Evolutionary conservation across 2,888 invertebrate genomes (phyloP).

Genomic region (Dasypolia templi): DNA sequence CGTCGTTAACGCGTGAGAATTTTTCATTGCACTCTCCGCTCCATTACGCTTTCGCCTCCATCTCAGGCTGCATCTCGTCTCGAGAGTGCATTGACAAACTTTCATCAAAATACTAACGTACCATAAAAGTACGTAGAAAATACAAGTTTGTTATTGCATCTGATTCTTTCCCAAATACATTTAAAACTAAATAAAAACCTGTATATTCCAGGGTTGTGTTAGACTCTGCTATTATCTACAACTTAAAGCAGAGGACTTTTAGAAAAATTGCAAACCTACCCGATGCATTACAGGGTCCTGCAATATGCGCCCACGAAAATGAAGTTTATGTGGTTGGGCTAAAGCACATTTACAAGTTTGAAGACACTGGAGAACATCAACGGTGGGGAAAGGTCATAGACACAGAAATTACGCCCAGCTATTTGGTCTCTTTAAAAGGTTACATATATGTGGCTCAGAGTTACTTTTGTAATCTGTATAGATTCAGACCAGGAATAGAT

Average conservation of each 20-base stretch:
- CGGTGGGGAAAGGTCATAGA: slow-evolving; percentile 73
- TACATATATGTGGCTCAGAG: slow-evolving; percentile 83
- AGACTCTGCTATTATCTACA: slow-evolving; percentile 78
- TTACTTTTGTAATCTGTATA: slow-evolving; percentile 79
- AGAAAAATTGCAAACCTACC: slow-evolving; percentile 79
- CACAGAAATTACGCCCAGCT: slow-evolving; percentile 75
- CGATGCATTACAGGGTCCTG: slow-evolving; percentile 83
- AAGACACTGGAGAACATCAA: slow-evolving; percentile 71
- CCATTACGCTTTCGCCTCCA: not conserved
- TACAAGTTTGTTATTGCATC: not conserved
- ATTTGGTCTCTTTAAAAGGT: slow-evolving; percentile 78
- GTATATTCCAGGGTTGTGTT: slow-evolving; percentile 80
- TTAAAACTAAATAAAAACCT: slow-evolving; percentile 8
- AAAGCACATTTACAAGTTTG: slow-evolving; percentile 79
- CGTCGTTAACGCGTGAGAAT: not conserved
- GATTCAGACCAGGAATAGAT: slow-evolving; percentile 79
- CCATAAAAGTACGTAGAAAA: not conserved
- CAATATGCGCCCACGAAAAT: slow-evolving; percentile 78
- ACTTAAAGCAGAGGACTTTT: slow-evolving; percentile 77
- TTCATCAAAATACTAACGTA: not conserved
- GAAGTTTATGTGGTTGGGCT: slow-evolving; percentile 79
- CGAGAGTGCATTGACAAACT: not conserved
- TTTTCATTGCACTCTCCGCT: not conserved
- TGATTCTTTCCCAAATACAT: not conserved
- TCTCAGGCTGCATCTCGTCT: not conserved